Conservation (phyloP, 1,140 invertebrate species). For the Phocides pigmalion region DNA sequence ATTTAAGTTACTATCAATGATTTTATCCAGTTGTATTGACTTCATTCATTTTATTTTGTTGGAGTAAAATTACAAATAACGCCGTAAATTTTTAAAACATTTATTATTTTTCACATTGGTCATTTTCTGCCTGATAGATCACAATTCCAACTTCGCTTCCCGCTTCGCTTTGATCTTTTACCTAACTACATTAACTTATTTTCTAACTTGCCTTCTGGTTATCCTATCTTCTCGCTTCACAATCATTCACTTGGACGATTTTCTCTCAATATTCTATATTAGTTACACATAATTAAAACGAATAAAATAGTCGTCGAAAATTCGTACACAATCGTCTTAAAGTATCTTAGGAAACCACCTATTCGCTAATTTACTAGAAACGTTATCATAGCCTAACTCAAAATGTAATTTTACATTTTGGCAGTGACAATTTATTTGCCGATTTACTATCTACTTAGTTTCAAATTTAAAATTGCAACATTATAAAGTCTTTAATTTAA, state of each 20-base stretch:
- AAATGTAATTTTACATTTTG: conserved; percentile 61
- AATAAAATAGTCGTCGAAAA: conserved; percentile 79
- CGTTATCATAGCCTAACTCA: conserved; percentile 21
- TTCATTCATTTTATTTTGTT: conserved; percentile 50
- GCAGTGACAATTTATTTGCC: conserved; percentile 77
- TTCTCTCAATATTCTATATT: conserved; percentile 43
- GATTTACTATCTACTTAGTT: conserved; percentile 63
- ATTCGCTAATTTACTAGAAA: conserved; percentile 31
- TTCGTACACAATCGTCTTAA: conserved; percentile 67
- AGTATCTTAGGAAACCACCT: conserved; percentile 50
- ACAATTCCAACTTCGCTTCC: conserved; percentile 62
- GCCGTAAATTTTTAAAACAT: conserved; percentile 68
- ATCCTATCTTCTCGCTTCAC: conserved; percentile 30
- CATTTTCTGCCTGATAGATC: conserved; percentile 66
- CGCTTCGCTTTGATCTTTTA: conserved; percentile 53
- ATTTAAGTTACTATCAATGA: not conserved
- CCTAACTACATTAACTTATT: conserved; percentile 54
- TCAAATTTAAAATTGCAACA: conserved; percentile 48
- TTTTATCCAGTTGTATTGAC: conserved; percentile 9
- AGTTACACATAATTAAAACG: conserved; percentile 60
- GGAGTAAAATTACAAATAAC: conserved; percentile 46
- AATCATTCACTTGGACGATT: conserved; percentile 49
- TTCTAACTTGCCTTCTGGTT: conserved; percentile 13
- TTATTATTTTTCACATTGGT: conserved; percentile 81
- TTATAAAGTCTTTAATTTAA: conserved; percentile 38